Conservation (phyloP, 2,888 invertebrate species). For the Rhingia rostrata region DNA sequence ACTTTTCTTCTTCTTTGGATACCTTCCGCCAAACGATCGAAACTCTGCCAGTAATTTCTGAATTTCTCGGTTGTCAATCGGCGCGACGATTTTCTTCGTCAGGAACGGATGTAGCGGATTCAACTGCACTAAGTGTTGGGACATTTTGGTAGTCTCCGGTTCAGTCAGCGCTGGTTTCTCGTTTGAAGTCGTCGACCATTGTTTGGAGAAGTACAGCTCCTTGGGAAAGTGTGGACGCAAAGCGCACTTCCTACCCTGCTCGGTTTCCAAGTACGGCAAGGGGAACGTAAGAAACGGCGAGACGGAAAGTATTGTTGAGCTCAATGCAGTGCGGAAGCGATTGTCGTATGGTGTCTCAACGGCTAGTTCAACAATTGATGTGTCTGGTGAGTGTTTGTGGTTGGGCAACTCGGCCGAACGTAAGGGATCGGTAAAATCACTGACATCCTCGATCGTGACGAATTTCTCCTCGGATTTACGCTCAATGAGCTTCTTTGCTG, state of each 20-base stretch:
- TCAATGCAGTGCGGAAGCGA: slow-evolving; percentile 89
- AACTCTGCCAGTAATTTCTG: slow-evolving; percentile 92
- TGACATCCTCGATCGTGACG: slow-evolving; percentile 83
- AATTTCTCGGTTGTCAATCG: slow-evolving; percentile 86
- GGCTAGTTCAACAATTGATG: slow-evolving; percentile 79
- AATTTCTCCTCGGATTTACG: slow-evolving; percentile 84
- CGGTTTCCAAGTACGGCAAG: slow-evolving; percentile 94
- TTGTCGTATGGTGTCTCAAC: slow-evolving; percentile 86
- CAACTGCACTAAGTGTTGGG: slow-evolving; percentile 78
- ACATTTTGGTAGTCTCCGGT: slow-evolving; percentile 71
- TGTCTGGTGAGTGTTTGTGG: slow-evolving; percentile 82
- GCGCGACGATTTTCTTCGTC: slow-evolving; percentile 87
- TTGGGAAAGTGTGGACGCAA: slow-evolving; percentile 89
- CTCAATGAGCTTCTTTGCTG: slow-evolving; percentile 76
- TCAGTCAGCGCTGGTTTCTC: slow-evolving; percentile 77
- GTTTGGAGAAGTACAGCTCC: slow-evolving; percentile 88
- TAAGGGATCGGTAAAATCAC: slow-evolving; percentile 93
- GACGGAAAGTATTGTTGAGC: slow-evolving; percentile 89
- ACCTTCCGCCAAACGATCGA: slow-evolving; percentile 91
- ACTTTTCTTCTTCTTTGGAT: slow-evolving; percentile 82
- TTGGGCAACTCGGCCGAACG: slow-evolving; percentile 83
- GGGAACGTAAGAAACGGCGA: slow-evolving; percentile 94
- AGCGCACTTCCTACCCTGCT: slow-evolving; percentile 89
- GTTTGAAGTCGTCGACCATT: slow-evolving; percentile 82
- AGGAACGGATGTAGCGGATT: slow-evolving; percentile 90